Evolutionary conservation across 2,888 invertebrate genomes (phyloP), one percentile per base, ranked within the genome.

Genomic region (Ecliptopera silaceata): DNA sequence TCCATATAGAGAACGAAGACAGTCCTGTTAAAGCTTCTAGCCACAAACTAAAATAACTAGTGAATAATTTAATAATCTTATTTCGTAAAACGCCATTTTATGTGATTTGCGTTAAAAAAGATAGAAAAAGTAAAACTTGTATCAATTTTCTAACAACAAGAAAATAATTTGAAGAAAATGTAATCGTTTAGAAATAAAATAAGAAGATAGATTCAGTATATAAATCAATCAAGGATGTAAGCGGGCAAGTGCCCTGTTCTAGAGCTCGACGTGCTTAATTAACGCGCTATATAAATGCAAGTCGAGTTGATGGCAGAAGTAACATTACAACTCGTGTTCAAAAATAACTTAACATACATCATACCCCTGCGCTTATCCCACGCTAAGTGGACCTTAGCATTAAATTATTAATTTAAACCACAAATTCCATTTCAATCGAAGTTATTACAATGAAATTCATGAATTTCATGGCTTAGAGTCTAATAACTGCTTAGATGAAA

Each of bases 141-240:
- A 12, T 12, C 11, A 5, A 32, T 32, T 32, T 32, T 2, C 12
- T 13, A 15, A 15, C 13, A 36, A 36, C 15, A 36, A 39, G n/a
- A 13, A 17, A 39, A 39, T 8, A 17, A 39, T 11, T 18, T 15
- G 17, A 18, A 11, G 10, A 17, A 38, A 17, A 38, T 2, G 15
- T 2, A 17, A 18, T 17, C 8, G 18, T n/a, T 20, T 22, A n/a
- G 42, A n/a, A 26, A 32, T 17, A 20, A 6, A 36, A 42, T 34
- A 13, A 56, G 42, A 36, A 45, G 46, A 50, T 46, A 38, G 46
- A 41, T 51, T 29, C 22, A 41, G 42, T 17, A n/a, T 32, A 59
- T 59, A 64, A 61, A 65, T 67, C 69, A 69, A 67, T 69, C 67
- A 59, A 50, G 57, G 62, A 54, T 45, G 51, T 51, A 52, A 54